Percentiles rank a stretch among this genome's conserved stretches.
Evolutionary conservation across 1,140 invertebrate genomes (phyloP).

Genomic region (Choristoneura fumiferana): DNA sequence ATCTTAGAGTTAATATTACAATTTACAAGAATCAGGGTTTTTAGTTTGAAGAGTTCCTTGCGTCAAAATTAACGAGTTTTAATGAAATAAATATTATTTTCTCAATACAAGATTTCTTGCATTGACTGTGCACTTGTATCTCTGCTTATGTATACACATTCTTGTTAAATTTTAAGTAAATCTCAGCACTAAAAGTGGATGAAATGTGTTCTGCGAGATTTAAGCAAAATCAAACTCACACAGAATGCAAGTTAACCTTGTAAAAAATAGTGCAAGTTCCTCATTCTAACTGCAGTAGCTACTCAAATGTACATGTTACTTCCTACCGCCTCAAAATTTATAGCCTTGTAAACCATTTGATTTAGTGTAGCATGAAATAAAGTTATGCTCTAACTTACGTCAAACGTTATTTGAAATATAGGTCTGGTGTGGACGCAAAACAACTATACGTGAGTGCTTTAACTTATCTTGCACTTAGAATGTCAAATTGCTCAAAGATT

Average conservation of each 20-base stretch:
- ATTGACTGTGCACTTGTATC: no score
- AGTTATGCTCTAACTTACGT: slow-evolving; percentile 9
- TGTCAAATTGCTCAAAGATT: not conserved
- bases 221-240: not conserved
- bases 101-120: no score
- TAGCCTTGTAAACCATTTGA: not conserved
- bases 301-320: not conserved
- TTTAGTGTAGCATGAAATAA: slow-evolving; percentile 1
- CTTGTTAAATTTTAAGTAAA: no score
- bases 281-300: not conserved
- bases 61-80: no score
- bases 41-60: no score
- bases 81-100: no score
- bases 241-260: no score
- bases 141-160: not conserved
- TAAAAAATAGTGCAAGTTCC: no score
- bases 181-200: no score
- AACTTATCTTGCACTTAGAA: not conserved
- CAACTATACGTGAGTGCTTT: not conserved
- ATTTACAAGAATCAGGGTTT: no score
- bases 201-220: no score
- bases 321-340: slow-evolving; percentile 13
- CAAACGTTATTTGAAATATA: slow-evolving; percentile 6
- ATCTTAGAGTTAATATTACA: no score
- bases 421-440: not conserved